A percentile compares a stretch with the other conserved stretches of the same genome.
Conservation (phyloP, 2,113 vertebrate genomes). For the Ptyas mucosa region DNA sequence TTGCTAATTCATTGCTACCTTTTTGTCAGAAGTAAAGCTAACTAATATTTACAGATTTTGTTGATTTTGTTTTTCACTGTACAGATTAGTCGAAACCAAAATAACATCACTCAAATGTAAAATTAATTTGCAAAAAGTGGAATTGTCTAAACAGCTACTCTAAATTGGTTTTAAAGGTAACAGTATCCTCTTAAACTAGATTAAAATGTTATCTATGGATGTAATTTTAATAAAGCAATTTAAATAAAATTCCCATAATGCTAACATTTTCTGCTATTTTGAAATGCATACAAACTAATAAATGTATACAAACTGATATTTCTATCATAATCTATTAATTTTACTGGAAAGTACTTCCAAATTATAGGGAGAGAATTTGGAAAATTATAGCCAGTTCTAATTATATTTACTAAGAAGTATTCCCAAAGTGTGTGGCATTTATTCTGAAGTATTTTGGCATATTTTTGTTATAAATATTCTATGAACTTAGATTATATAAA, state of each 20-base stretch:
- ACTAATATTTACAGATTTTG: not conserved
- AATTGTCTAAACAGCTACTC: not conserved
- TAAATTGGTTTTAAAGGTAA: not conserved
- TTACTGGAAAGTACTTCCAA: not conserved
- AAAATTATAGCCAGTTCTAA: not conserved
- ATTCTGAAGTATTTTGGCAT: not conserved
- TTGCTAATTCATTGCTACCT: not conserved
- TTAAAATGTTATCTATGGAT: not conserved
- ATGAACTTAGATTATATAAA: not conserved
- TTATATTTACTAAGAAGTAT: not conserved
- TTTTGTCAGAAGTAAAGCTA: conserved; percentile 34
- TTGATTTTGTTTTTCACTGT: not conserved
- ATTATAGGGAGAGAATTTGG: not conserved
- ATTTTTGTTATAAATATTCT: not conserved
- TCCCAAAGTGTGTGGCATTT: not conserved
- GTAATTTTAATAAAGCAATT: not conserved
- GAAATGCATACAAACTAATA: not conserved
- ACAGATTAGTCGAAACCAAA: not conserved
- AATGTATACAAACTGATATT: not conserved
- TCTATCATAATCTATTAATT: not conserved
- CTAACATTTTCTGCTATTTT: not conserved
- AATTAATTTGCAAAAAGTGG: not conserved
- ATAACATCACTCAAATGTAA: not conserved
- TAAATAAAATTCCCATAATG: not conserved
- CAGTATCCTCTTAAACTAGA: not conserved